Evolutionary conservation across 2,888 invertebrate genomes (phyloP).

Genomic region (Drosophila greeni): DNA sequence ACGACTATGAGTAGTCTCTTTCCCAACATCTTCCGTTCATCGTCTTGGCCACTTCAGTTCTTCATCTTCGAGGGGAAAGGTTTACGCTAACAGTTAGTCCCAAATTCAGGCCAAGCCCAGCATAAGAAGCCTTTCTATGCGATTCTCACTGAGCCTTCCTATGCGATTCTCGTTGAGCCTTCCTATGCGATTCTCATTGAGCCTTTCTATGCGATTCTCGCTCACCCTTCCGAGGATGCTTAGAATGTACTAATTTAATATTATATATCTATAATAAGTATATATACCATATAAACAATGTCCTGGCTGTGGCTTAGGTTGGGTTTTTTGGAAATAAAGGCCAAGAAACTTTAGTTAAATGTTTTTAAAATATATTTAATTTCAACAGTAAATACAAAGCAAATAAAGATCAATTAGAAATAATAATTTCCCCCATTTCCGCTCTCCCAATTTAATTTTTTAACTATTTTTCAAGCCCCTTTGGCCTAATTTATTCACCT

Average conservation of each 20-base stretch:
- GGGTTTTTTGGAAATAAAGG: no score
- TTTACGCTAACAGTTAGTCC: slow-evolving; percentile 13
- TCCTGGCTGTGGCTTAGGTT: no score
- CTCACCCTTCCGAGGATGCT: no score
- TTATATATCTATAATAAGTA: no score
- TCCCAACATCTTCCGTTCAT: slow-evolving; percentile 15
- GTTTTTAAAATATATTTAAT: no score
- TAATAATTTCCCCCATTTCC: not conserved
- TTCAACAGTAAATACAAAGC: no score
- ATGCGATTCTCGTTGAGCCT: not conserved
- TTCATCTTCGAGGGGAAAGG: not conserved
- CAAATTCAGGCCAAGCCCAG: slow-evolving; percentile 31
- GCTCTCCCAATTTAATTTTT: not conserved
- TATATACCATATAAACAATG: no score
- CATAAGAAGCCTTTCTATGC: slow-evolving; percentile 1
- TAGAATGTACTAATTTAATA: no score
- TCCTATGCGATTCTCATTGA: not conserved
- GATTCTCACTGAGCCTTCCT: not conserved
- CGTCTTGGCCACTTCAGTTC: not conserved
- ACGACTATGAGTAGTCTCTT: slow-evolving; percentile 4
- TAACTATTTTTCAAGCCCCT: not conserved
- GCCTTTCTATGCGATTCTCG: not conserved
- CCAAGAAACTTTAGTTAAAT: no score
- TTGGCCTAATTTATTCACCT: slow-evolving; percentile 18
- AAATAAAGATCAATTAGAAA: no score